Evolutionary conservation across 2,888 invertebrate genomes (phyloP), one percentile per base, ranked within the genome.

Genomic region (Rhorus exstirpatorius): DNA sequence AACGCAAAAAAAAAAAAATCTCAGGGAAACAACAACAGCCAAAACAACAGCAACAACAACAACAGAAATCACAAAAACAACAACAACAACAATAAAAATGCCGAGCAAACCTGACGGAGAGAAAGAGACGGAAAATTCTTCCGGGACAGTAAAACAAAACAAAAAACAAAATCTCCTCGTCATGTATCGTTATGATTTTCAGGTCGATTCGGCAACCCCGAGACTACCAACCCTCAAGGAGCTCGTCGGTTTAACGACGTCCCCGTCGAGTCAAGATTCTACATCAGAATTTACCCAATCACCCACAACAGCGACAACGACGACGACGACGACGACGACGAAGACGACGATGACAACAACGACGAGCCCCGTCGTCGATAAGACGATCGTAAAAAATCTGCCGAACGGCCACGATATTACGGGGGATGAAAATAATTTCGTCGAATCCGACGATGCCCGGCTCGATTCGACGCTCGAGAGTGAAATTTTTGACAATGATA

Each of bases 191-290:
- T 91, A 88, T 91, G 87, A 91, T 92, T 92, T 92, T 90, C 92
- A 92, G 92, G 91, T 92, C 79, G 86, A 76, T 84, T 83, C 85
- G 87, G 87, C 88, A 86, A 74, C 83, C 31, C 78, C 83, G 77
- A 87, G 86, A 71, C 87, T 92, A 83, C 91, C 92, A 72, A 92
- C 91, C 67, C 88, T 92, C 80, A 92, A 89, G 91, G 90, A 92
- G 76, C 85, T 91, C 76, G 83, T 91, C 71, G 88, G 88, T 85
- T 86, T 83, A 83, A 83, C 60, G 85, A 83, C 63, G 79, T 61
- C 49, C 65, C 44, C 46, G 24, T 65, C 44, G 68, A 53, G 17
- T 80, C 67, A 26, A 55, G 61, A 31, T 3, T 67, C 68, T 7
- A 35, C 55, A 12, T 55, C 81, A 21, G 41, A 61, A 63, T 68